These are phyloP conservation scores for Amphimallon solstitiale DNA, from an alignment of 2,888 invertebrate genomes.

Conservation along the genomic window DNA sequence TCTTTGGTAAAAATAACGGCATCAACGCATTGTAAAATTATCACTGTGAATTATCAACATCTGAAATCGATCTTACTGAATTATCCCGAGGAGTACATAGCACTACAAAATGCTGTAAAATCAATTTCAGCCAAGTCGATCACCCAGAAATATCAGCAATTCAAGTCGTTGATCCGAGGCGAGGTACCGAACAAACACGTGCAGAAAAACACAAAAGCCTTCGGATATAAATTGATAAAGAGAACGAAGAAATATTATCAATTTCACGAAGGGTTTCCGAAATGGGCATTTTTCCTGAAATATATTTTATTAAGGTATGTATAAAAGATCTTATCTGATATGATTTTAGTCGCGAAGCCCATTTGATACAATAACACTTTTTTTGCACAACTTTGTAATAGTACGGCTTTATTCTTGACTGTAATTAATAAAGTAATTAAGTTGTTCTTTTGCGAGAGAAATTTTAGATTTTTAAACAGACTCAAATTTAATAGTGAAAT, in stretches of 20 bases:
- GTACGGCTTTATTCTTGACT: no score
- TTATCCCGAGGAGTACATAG: conserved; percentile 1
- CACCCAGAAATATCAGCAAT: not conserved
- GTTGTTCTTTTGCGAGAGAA: no score
- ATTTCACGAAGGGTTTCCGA: conserved; percentile 32
- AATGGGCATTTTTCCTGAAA: conserved; percentile 18
- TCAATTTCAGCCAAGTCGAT: not conserved
- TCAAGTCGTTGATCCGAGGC: not conserved
- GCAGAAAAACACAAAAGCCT: conserved; percentile 1
- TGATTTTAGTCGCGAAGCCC: no score
- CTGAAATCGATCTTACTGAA: conserved; percentile 23
- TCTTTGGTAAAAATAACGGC: conserved; percentile 44
- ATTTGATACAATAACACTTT: no score
- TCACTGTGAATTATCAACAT: conserved; percentile 24
- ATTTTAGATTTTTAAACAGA: no score
- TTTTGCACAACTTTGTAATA: no score
- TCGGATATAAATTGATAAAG: conserved; percentile 32
- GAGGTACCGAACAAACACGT: not conserved
- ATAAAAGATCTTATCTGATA: no score
- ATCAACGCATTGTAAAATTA: conserved; percentile 43
- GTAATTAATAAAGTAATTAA: no score
- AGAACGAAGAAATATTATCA: conserved; percentile 29
- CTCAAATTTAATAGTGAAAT: no score
- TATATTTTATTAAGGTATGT: conserved; percentile 41
- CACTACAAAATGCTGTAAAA: not conserved